Conservation (phyloP, 2,113 vertebrate species). For the Anhinga rufa region DNA sequence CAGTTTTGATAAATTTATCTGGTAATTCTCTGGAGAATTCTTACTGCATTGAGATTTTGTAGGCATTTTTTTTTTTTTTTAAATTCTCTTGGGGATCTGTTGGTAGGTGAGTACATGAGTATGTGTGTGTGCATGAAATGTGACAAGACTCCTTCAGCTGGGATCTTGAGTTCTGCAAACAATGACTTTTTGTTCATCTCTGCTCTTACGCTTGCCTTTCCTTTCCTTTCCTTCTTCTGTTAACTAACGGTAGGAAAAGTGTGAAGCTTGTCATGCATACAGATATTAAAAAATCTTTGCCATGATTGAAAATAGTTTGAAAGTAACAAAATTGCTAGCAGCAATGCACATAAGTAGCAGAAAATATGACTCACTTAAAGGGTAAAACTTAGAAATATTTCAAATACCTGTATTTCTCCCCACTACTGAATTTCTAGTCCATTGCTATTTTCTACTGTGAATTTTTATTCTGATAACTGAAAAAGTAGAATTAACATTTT, state of each 20-base stretch:
- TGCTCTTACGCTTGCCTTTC: neutral
- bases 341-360: neutral
- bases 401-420: neutral
- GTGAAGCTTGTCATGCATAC: neutral
- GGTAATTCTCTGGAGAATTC: neutral
- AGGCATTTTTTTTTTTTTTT: neutral
- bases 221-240: neutral
- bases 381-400: neutral
- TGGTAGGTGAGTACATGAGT: neutral
- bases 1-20: neutral
- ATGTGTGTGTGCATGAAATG: neutral
- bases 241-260: neutral
- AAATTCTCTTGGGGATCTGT: neutral
- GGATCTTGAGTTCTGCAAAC: neutral
- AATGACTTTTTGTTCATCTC: neutral
- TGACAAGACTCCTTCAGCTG: neutral
- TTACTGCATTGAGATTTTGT: neutral
- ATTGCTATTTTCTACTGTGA: neutral
- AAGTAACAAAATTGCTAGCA: neutral
- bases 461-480: neutral
- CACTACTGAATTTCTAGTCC: neutral
- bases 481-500: neutral
- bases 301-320: neutral
- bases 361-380: conserved; percentile 1
- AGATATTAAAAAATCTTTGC: neutral